Conservation (phyloP, 2,113 vertebrate species). For the Mustela nigripes region DNA sequence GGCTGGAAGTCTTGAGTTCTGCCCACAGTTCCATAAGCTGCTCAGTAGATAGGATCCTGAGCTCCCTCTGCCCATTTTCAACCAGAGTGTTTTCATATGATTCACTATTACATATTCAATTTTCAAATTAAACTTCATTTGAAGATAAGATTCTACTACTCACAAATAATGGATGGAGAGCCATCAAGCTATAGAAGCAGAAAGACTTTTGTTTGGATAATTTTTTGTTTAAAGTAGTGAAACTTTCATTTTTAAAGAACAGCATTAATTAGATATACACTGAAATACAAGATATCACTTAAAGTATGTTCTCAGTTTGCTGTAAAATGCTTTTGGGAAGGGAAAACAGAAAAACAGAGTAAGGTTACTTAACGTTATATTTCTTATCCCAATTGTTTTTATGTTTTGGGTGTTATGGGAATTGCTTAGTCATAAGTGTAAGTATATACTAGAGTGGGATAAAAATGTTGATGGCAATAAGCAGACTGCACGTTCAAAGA, state of each 20-base stretch:
- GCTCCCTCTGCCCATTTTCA: background rate
- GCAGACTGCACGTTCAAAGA: background rate
- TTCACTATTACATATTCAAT: background rate
- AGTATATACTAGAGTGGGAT: background rate
- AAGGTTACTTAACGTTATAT: background rate
- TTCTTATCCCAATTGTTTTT: background rate
- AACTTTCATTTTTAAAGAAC: background rate
- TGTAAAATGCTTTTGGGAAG: background rate
- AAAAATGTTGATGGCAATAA: background rate
- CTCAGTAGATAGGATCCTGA: background rate
- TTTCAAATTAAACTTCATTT: conserved; percentile 50
- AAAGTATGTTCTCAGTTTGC: conserved; percentile 32
- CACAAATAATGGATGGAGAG: background rate
- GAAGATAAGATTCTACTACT: conserved; percentile 5
- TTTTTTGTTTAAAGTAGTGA: background rate
- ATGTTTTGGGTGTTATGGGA: background rate
- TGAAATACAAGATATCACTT: background rate
- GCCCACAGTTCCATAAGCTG: background rate
- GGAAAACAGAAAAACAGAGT: background rate
- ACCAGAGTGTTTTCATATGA: background rate
- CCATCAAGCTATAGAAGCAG: background rate
- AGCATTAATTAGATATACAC: background rate
- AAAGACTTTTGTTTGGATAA: background rate
- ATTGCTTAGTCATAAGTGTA: background rate
- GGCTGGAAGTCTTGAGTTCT: background rate